These are phyloP conservation scores for Amblyjoppa fuscipennis DNA, from an alignment of 2,888 invertebrate genomes.

Conservation along the genomic window DNA sequence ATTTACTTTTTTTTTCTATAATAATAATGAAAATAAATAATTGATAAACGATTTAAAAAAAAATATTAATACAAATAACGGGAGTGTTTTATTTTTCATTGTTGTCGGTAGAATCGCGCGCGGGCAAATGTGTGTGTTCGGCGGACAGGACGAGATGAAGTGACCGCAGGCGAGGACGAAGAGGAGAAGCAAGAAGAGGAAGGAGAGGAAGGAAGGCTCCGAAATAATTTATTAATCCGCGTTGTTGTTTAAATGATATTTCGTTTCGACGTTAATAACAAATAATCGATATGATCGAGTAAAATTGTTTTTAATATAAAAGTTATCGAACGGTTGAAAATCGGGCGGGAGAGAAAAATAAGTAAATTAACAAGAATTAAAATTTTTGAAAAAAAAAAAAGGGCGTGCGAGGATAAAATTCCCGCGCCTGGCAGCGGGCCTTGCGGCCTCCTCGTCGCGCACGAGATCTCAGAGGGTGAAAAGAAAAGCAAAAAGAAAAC, in stretches of 20 bases:
- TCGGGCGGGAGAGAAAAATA: constrained; percentile 42
- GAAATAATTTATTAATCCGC: not conserved
- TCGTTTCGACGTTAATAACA: not conserved
- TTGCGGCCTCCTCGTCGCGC: not conserved
- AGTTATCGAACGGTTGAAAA: not conserved
- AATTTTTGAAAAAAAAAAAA: constrained; percentile 18
- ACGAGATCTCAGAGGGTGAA: not conserved
- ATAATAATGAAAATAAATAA: not conserved
- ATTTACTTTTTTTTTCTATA: not conserved
- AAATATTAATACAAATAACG: not conserved
- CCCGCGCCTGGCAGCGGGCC: constrained; percentile 3
- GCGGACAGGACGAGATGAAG: constrained; percentile 4
- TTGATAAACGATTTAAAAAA: not conserved
- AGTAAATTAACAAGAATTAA: constrained; percentile 43
- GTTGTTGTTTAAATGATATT: not conserved
- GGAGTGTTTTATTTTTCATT: constrained; percentile 1
- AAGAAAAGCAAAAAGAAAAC: not conserved
- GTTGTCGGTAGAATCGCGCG: not conserved
- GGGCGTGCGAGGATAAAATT: constrained; percentile 54
- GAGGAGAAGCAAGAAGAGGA: not conserved
- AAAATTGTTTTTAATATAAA: not conserved
- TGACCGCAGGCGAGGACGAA: constrained; percentile 3
- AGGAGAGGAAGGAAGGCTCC: not conserved
- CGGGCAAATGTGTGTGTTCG: constrained; percentile 3
- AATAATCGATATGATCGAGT: not conserved